Percentiles rank a stretch among this genome's conserved stretches.
These are phyloP conservation scores for Anguilla japonica DNA, from an alignment of 2,113 vertebrate genomes.

Conservation along the genomic window DNA sequence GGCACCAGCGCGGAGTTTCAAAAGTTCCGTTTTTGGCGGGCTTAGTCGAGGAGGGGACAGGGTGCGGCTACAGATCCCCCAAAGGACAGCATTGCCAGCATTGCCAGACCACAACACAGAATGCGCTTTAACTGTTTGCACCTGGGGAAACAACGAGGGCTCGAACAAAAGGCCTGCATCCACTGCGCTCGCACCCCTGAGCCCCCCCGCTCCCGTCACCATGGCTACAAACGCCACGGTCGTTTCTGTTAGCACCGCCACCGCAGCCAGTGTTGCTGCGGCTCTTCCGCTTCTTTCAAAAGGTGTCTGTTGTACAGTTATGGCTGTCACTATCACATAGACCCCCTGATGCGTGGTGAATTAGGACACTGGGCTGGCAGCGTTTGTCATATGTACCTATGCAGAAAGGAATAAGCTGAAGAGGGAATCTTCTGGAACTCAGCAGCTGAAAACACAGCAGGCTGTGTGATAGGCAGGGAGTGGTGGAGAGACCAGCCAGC, in stretches of 20 bases:
- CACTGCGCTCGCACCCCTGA: neutral
- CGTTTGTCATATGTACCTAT: too few species aligned
- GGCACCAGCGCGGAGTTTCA: conserved; percentile 58
- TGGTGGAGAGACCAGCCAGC: neutral
- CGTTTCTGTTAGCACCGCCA: neutral
- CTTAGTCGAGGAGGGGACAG: too few species aligned
- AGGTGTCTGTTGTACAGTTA: neutral
- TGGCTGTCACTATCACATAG: too few species aligned
- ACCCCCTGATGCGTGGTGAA: too few species aligned
- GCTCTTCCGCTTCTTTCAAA: neutral
- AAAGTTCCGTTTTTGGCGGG: conserved; percentile 53
- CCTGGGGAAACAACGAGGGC: conserved; percentile 75
- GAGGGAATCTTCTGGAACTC: neutral
- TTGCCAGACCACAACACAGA: conserved; percentile 72
- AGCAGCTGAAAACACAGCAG: neutral
- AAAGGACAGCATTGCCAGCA: too few species aligned
- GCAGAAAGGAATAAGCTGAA: neutral
- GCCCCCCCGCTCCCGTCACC: too few species aligned
- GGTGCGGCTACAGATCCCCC: too few species aligned
- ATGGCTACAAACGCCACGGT: neutral
- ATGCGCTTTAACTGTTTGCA: conserved; percentile 74
- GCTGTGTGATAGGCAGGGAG: neutral
- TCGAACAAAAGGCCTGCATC: neutral
- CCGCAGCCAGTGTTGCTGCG: neutral
- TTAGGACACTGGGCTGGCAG: too few species aligned